These are phyloP conservation scores for Diarsia mendica DNA, from an alignment of 2,888 invertebrate species.

Conservation along the genomic window DNA sequence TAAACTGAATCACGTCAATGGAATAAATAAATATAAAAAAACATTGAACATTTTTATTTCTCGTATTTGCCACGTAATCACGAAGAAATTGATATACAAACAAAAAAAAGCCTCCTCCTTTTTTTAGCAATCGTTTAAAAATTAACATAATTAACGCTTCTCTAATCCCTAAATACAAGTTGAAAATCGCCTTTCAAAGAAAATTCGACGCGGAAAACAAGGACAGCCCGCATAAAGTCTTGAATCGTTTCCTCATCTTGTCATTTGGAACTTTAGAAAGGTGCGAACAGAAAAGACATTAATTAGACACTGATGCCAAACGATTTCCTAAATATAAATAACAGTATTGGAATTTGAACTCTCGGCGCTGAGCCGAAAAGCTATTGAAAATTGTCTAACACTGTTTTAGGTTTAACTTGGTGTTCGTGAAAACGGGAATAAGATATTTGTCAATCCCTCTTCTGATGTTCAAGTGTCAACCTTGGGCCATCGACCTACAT, in stretches of 20 bases:
- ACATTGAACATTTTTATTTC: too few species aligned
- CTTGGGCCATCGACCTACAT: conserved; percentile 35
- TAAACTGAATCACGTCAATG: too few species aligned
- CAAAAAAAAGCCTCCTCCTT: too few species aligned
- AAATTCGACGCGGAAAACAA: conserved; percentile 11
- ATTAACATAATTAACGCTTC: neutral
- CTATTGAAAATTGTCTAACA: neutral
- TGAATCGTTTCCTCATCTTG: conserved; percentile 26
- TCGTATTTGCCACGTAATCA: too few species aligned
- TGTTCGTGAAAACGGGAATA: neutral
- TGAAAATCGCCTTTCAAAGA: neutral
- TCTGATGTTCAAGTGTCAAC: conserved; percentile 51
- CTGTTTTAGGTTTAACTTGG: neutral
- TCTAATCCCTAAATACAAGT: neutral
- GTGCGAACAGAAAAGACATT: conserved; percentile 45
- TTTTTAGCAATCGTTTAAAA: neutral
- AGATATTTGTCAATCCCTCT: conserved; percentile 56
- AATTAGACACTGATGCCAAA: conserved; percentile 40
- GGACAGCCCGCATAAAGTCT: conserved; percentile 15
- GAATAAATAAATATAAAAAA: too few species aligned
- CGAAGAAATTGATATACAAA: too few species aligned
- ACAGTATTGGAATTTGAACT: neutral
- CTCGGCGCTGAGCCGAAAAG: neutral
- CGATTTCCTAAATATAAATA: neutral
- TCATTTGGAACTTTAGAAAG: conserved; percentile 32